These are phyloP conservation scores for Octopus bimaculoides DNA, from an alignment of 1,140 invertebrate genomes.

Conservation along the genomic window DNA sequence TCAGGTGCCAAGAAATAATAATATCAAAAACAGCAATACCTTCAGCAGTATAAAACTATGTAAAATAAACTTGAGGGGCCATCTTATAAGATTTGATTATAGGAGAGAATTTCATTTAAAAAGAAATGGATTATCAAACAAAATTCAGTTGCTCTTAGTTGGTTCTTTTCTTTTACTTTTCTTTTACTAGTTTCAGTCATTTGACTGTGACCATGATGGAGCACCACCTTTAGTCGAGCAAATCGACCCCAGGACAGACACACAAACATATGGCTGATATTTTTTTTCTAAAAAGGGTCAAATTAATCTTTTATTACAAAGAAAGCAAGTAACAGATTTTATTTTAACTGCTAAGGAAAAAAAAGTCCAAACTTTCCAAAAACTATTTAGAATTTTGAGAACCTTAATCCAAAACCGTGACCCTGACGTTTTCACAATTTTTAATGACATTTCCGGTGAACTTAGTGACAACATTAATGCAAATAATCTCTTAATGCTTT, in stretches of 20 bases:
- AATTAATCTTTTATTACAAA: conserved; percentile 4
- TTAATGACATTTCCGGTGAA: neutral
- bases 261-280: neutral
- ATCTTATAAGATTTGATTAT: neutral
- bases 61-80: no score
- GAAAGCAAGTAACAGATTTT: neutral
- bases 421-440: neutral
- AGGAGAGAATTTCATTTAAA: neutral
- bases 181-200: no score
- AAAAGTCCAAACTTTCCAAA: conserved; percentile 1
- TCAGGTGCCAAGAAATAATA: no score
- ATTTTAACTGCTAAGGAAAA: neutral
- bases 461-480: neutral
- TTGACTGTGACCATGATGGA: no score
- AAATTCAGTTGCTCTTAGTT: neutral
- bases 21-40: no score
- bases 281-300: neutral
- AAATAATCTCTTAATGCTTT: conserved; percentile 2
- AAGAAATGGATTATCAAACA: neutral
- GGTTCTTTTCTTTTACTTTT: neutral
- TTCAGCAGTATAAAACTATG: no score
- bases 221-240: no score
- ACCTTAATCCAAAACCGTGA: neutral
- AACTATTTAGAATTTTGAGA: neutral
- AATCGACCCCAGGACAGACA: no score